Evolutionary conservation across 92 coral and sea anemone genomes (phyloP).

Genomic region (Siderastrea siderea): DNA sequence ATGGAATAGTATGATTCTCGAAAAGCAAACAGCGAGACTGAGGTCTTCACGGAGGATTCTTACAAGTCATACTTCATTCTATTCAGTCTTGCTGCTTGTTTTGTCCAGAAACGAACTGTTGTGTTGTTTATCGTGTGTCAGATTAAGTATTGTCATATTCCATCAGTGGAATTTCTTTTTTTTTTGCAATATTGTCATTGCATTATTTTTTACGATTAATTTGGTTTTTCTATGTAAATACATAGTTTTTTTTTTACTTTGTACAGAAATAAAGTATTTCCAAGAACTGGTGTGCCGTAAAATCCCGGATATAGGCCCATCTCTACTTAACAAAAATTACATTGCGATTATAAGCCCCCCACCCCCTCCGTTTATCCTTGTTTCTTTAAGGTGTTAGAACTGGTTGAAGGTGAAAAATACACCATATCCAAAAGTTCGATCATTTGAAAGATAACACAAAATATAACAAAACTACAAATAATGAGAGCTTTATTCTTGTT

Average conservation of each 20-base stretch:
- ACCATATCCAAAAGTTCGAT: too few relatives aligned
- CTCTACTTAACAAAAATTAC: too few relatives aligned
- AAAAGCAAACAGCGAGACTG: not conserved
- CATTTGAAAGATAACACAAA: too few relatives aligned
- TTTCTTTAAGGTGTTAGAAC: too few relatives aligned
- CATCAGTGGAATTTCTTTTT: not conserved
- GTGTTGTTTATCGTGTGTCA: not conserved
- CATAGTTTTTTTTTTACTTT: slow-evolving; percentile 18
- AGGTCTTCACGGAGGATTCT: too few relatives aligned
- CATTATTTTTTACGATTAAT: slow-evolving; percentile 23
- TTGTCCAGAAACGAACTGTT: not conserved
- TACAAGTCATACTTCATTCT: not conserved
- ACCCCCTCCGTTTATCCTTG: too few relatives aligned
- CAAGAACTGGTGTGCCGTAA: not conserved
- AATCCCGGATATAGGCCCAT: not conserved
- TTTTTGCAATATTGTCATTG: not conserved
- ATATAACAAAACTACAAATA: too few relatives aligned
- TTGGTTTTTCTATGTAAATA: slow-evolving; percentile 46
- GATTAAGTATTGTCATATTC: not conserved
- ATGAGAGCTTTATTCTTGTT: too few relatives aligned
- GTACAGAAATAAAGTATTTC: slow-evolving; percentile 52
- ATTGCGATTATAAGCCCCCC: too few relatives aligned
- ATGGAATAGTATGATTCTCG: not conserved
- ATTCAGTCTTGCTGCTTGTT: not conserved
- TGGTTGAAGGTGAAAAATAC: too few relatives aligned